These are phyloP conservation scores for Heliothis subflexa DNA, from an alignment of 1,140 invertebrate genomes.

Conservation along the genomic window DNA sequence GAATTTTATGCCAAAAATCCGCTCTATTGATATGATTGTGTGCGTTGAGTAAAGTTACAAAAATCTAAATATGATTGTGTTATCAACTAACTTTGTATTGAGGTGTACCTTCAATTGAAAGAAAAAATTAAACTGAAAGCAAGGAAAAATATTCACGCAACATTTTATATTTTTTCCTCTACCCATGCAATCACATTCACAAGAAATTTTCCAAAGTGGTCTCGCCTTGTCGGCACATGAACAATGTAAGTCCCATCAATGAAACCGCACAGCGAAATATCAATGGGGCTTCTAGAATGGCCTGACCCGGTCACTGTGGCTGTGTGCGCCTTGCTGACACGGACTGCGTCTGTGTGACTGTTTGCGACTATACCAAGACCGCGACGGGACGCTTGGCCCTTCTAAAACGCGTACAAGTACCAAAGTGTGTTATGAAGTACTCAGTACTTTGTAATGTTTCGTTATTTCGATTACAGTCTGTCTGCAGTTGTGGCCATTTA, in stretches of 20 bases:
- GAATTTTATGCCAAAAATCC: no score
- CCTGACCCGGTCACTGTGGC: conserved; percentile 69
- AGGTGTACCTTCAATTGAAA: neutral
- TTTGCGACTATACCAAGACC: conserved; percentile 31
- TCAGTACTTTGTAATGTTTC: conserved; percentile 19
- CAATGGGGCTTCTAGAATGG: conserved; percentile 80
- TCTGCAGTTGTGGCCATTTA: neutral
- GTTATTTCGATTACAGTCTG: conserved; percentile 11
- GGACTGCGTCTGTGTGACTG: conserved; percentile 50
- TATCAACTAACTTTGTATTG: neutral
- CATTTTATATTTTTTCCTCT: neutral
- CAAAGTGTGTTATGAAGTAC: conserved; percentile 5
- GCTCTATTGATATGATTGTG: no score
- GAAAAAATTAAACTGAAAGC: neutral
- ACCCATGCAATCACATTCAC: neutral
- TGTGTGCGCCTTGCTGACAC: conserved; percentile 61
- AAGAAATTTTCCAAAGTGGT: conserved; percentile 2
- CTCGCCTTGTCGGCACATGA: conserved; percentile 31
- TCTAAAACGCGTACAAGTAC: conserved; percentile 26
- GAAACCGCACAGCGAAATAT: conserved; percentile 79
- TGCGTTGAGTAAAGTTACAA: no score
- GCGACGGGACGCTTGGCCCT: conserved; percentile 35
- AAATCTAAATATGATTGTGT: no score
- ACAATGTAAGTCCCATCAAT: conserved; percentile 68
- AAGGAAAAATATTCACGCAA: neutral